A percentile compares a stretch with the other conserved stretches of the same genome.
These are phyloP conservation scores for Turritopsis dohrnii DNA, from an alignment of 30 jellyfish, hydroid and myxozoan species.

Conservation along the genomic window DNA sequence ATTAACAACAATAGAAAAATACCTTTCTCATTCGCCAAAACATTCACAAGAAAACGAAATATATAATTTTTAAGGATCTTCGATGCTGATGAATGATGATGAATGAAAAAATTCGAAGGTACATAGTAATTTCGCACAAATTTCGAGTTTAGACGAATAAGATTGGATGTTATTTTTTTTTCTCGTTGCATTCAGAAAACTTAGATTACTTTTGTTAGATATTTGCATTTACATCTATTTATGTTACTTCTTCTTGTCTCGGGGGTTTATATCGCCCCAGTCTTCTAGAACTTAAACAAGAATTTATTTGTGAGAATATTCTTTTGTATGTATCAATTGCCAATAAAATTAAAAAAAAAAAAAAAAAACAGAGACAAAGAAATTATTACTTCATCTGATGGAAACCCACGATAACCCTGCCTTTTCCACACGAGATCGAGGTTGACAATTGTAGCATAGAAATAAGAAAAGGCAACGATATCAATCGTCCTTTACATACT, in stretches of 20 bases:
- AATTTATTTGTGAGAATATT: not conserved
- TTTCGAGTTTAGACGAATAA: not conserved
- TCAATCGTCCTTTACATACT: no score
- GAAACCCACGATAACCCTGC: no score
- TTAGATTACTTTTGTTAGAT: not conserved
- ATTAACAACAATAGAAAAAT: no score
- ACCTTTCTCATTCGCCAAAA: not conserved
- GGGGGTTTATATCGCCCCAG: not conserved
- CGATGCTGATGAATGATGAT: no score
- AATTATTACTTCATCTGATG: not conserved
- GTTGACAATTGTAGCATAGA: no score
- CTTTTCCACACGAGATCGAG: no score
- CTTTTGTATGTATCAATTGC: not conserved
- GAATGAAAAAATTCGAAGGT: not conserved
- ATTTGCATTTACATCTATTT: not conserved
- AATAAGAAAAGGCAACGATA: no score
- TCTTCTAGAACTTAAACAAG: not conserved
- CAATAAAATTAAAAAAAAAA: no score
- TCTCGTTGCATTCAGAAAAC: not conserved
- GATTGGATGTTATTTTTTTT: not conserved
- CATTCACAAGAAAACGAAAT: no score
- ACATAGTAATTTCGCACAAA: not conserved
- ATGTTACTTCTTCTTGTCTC: not conserved
- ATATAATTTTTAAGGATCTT: no score
- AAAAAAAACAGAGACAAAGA: not conserved